Evolutionary conservation across 2,797 vertebrate species (phyloP), one percentile per base, ranked within the genome.

Genomic region (Alca torda): DNA sequence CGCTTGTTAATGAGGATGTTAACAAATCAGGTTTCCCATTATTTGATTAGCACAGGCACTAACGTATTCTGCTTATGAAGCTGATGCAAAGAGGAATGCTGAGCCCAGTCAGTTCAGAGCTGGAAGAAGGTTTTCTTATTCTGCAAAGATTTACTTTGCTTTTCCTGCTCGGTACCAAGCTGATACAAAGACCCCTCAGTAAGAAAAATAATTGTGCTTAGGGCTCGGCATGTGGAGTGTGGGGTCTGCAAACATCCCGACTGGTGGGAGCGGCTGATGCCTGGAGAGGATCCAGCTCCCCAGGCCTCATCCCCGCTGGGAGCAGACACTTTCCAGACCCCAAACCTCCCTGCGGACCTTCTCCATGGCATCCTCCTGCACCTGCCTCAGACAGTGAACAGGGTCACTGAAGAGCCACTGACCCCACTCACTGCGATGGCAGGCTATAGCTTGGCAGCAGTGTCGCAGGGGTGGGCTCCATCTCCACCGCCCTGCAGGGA

Each of bases 1-100:
- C 9, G 7, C 23, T 85, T 64, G 31, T 50, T 75, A 80, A 91
- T 41, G 76, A 81, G 4, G 26, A n/a, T 10, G 37, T 70, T 83
- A 90, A 89, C 73, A 84, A 95, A 80, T 74, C 51, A 77, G 12
- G 35, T 73, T 95, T 87, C 20, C 82, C 39, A 63, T 53, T 88
- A 77, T 88, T 91, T 90, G 67, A 67, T 86, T 91, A 90, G 35
- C 35, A 10, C 1, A 25, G 43, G 16, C 35, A n/a, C 51, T 54
- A 63, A 87, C 43, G 5, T 26, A 24, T 79, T 86, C 48, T 64
- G 39, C 60, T 53, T 84, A 3, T 10, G 33, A 83, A 87, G 50
- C 28, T 92, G 69, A 74, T 51, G 64, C 31, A 77, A 64, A 83
- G 37, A 87, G 21, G 59, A 91, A 41, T 35, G 69, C 45, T 60